Evolutionary conservation across 2,113 vertebrate species (phyloP).

Genomic region (Melanotaenia duboulayi): DNA sequence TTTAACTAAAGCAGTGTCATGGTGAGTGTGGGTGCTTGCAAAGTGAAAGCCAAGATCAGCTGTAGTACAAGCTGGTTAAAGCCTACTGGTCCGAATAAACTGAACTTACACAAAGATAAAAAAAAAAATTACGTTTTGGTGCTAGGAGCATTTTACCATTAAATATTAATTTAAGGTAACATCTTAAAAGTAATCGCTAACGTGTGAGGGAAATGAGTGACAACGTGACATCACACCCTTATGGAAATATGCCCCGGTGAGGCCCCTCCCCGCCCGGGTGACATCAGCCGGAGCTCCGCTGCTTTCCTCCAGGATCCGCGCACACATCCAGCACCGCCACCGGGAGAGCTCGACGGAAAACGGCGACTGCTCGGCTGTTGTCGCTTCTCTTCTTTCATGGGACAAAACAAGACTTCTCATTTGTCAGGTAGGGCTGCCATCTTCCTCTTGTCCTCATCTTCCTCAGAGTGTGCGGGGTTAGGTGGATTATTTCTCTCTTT

Average conservation of each 20-base stretch:
- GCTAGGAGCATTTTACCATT: too few species aligned
- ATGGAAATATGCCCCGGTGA: constrained; percentile 18
- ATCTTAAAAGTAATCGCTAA: too few species aligned
- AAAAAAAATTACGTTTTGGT: too few species aligned
- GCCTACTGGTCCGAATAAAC: too few species aligned
- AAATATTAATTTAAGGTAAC: too few species aligned
- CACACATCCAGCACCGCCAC: constrained; percentile 4
- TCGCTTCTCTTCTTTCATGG: constrained; percentile 18
- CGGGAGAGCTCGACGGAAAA: constrained; percentile 27
- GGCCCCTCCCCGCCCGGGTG: constrained; percentile 65
- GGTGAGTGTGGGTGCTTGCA: too few species aligned
- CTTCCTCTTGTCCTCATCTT: neutral
- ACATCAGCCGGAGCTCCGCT: constrained; percentile 67
- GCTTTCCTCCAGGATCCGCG: constrained; percentile 44
- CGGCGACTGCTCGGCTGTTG: constrained; percentile 3
- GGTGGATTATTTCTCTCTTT: neutral
- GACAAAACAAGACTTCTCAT: constrained; percentile 8
- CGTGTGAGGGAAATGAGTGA: neutral
- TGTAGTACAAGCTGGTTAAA: too few species aligned
- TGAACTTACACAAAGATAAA: too few species aligned
- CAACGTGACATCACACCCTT: constrained; percentile 50
- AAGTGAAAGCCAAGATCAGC: too few species aligned
- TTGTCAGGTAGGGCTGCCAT: constrained; percentile 44
- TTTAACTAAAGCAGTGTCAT: too few species aligned
- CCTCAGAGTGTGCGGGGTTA: neutral